A percentile compares a stretch with the other conserved stretches of the same genome.
Conservation (phyloP, 2,797 vertebrate species). For the Clamator glandarius region DNA sequence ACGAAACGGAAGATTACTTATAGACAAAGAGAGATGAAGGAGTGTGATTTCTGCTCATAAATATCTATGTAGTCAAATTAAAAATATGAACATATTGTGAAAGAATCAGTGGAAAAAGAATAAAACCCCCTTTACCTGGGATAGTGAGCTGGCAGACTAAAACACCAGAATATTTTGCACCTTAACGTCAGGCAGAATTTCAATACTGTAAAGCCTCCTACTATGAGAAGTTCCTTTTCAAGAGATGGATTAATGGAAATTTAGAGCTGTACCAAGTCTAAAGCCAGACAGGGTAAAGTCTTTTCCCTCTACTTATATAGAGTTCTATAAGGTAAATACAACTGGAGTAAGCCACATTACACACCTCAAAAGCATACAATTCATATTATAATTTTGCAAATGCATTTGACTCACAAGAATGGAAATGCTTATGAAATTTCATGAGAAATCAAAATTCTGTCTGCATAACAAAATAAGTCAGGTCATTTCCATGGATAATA, state of each 20-base stretch:
- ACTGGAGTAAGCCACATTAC: neutral
- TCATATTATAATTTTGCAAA: neutral
- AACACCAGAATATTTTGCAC: neutral
- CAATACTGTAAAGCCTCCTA: neutral
- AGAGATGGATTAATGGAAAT: neutral
- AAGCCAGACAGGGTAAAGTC: neutral
- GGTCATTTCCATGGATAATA: neutral
- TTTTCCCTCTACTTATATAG: neutral
- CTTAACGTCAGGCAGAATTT: neutral
- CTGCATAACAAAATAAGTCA: neutral
- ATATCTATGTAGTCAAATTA: neutral
- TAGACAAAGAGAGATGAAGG: neutral
- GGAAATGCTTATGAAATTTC: neutral
- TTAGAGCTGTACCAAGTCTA: neutral
- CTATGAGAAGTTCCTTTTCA: neutral
- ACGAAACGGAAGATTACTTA: neutral
- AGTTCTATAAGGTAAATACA: neutral
- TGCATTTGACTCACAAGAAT: neutral
- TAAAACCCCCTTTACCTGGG: neutral
- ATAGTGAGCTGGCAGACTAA: neutral
- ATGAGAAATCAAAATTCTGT: neutral
- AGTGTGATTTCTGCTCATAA: neutral
- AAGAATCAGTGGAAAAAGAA: neutral
- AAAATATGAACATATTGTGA: conserved; percentile 14
- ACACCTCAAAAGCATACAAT: neutral